Evolutionary conservation across 2,797 vertebrate genomes (phyloP), one percentile per base, ranked within the genome.

Genomic region (Coregonus suidteri): DNA sequence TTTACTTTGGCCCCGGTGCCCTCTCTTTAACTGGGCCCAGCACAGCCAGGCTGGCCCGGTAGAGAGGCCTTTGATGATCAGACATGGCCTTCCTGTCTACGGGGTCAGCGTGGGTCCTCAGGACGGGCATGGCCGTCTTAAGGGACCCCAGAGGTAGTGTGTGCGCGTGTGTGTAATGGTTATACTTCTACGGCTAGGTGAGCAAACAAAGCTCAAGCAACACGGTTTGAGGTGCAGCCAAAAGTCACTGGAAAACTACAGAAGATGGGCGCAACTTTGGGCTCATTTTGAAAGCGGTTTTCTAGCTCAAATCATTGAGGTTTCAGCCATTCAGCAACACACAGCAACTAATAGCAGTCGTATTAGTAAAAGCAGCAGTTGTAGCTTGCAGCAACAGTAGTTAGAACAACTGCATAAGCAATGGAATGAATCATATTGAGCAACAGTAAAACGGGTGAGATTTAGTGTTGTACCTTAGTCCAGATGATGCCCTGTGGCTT

Each of bases 401-500:
- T 64, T 25, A 13, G 25, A 64, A 64, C 16, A 59, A 62, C 41
- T 47, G 9, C 41, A 47, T 47, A 25, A 25, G 20, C 56, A 20
- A 62, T 20, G n/a, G 6, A 59, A 62, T 34, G 4, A 34, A 31
- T 67, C 15, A 1, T 34, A 35, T 18, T 67, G 53, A 65, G 3
- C 25, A 15, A 76, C 5, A 53, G 3, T 13, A 51, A 6, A 2
- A 4, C 66, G 47, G 35, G n/a, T 0, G 20, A 13, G 6, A 11
- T 30, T 0, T 64, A 56, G 65, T 1, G 20, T 25, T 87, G 85
- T 90, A 97, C 98, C 96, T 98, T 98, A 25, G 91, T 92, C 98
- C 98, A 99, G 18, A 93, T 87, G 83, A 99, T 96, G 47, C 96
- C 98, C 1, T 75, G 80, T 65, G 98, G 98, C 79, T 96, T 97